phyloP scores from a whole-genome alignment of 1,140 invertebrate genomes.

The Drosophila sproati region DNA sequence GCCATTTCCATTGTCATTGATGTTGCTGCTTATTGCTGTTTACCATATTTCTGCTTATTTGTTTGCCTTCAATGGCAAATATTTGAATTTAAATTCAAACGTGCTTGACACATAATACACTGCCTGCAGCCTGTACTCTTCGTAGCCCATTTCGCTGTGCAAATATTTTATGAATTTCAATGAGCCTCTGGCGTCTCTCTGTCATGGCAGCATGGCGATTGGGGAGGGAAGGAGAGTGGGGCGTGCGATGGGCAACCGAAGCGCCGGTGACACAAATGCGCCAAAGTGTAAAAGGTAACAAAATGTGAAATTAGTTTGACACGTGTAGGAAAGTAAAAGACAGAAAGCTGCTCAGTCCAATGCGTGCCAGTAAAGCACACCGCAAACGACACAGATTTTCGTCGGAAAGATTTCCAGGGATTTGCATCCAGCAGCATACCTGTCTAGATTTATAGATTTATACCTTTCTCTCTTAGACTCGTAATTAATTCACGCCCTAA shows the following conservation, averaged over 20 bases:
- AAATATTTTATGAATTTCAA: slow-evolving; percentile 83
- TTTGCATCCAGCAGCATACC: slow-evolving; percentile 12
- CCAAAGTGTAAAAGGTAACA: slow-evolving; percentile 73
- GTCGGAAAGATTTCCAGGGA: slow-evolving; percentile 8
- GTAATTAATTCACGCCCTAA: slow-evolving; percentile 1
- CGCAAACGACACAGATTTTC: slow-evolving; percentile 22
- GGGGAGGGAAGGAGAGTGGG: neutral
- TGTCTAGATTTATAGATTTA: slow-evolving; percentile 10
- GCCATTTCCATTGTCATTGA: slow-evolving; percentile 16
- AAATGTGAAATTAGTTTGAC: slow-evolving; percentile 82
- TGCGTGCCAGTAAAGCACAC: slow-evolving; percentile 38
- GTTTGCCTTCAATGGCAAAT: slow-evolving; percentile 77
- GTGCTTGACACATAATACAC: slow-evolving; percentile 80
- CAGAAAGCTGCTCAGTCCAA: slow-evolving; percentile 54
- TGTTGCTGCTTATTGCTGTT: slow-evolving; percentile 72
- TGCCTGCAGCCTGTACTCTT: slow-evolving; percentile 53
- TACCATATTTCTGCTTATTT: slow-evolving; percentile 81
- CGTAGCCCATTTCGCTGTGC: slow-evolving; percentile 75
- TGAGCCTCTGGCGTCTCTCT: slow-evolving; percentile 56
- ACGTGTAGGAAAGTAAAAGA: slow-evolving; percentile 59
- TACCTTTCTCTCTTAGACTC: neutral
- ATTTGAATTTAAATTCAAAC: slow-evolving; percentile 82
- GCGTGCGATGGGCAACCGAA: slow-evolving; percentile 10
- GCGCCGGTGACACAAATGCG: slow-evolving; percentile 65
- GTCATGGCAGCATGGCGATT: neutral